These are phyloP conservation scores for Lordiphosa mommai DNA, from an alignment of 1,140 invertebrate genomes.

Conservation along the genomic window DNA sequence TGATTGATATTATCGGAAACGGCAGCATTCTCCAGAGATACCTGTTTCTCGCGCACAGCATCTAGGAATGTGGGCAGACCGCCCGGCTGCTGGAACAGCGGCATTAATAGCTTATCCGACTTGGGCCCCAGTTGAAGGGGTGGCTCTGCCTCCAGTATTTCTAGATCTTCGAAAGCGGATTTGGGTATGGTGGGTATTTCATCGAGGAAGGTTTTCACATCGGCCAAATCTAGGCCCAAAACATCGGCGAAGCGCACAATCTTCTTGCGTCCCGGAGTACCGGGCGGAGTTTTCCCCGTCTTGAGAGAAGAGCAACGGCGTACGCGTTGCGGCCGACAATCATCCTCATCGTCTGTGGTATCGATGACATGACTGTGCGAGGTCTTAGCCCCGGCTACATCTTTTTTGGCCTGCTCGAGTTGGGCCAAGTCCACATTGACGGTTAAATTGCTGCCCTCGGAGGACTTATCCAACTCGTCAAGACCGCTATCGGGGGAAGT, in stretches of 20 bases:
- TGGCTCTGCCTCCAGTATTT: constrained; percentile 79
- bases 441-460: constrained; percentile 18
- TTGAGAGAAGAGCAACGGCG: constrained; percentile 92
- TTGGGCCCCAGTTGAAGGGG: constrained; percentile 80
- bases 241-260: constrained; percentile 97
- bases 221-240: constrained; percentile 94
- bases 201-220: constrained; percentile 93
- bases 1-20: constrained; percentile 86
- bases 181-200: constrained; percentile 93
- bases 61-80: constrained; percentile 89
- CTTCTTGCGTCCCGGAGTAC: constrained; percentile 93
- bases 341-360: constrained; percentile 77
- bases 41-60: constrained; percentile 85
- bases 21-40: constrained; percentile 92
- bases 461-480: constrained; percentile 20
- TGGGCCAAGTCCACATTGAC: constrained; percentile 41
- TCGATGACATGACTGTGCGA: constrained; percentile 52
- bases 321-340: constrained; percentile 83
- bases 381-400: constrained; percentile 3
- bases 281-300: constrained; percentile 94
- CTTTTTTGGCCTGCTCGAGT: constrained; percentile 43
- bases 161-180: constrained; percentile 89
- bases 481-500: constrained; percentile 26
- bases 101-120: constrained; percentile 83
- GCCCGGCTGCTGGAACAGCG: constrained; percentile 91